Percentiles rank a stretch among this genome's conserved stretches.
Conservation (phyloP, 2,113 vertebrate genomes). For the Heptranchias perlo region DNA sequence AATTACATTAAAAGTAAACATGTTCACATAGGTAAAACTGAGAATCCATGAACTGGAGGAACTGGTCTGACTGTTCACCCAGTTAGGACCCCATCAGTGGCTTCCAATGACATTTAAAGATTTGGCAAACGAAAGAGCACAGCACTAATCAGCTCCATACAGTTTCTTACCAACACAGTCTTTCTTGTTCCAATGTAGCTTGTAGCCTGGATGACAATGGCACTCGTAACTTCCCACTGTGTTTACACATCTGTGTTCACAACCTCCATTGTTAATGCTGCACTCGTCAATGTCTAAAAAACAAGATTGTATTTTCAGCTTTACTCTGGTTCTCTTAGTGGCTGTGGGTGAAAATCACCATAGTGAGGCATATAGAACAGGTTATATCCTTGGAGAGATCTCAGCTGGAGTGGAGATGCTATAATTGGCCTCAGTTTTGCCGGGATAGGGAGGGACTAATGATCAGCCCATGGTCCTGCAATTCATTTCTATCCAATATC, state of each 20-base stretch:
- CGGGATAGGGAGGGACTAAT: not conserved
- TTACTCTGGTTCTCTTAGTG: not conserved
- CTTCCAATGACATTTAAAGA: not conserved
- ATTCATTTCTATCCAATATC: not conserved
- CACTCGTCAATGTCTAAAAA: slow-evolving; percentile 86
- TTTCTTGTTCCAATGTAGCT: slow-evolving; percentile 95
- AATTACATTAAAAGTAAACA: slow-evolving; percentile 8
- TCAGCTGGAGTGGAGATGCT: not conserved
- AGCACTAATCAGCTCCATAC: not conserved
- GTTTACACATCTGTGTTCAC: slow-evolving; percentile 85
- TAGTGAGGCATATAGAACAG: not conserved
- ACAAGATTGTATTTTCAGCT: slow-evolving; percentile 39
- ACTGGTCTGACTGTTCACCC: not conserved
- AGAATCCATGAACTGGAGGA: not conserved
- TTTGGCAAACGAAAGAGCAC: not conserved
- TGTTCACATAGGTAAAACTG: not conserved
- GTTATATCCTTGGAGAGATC: not conserved
- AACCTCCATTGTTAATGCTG: slow-evolving; percentile 88
- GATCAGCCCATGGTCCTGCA: not conserved
- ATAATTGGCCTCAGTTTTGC: not conserved
- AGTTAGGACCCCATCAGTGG: not conserved
- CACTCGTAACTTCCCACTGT: slow-evolving; percentile 77
- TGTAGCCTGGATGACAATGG: slow-evolving; percentile 76
- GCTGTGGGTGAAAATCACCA: not conserved
- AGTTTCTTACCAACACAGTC: slow-evolving; percentile 88